Evolutionary conservation across 2,888 invertebrate genomes (phyloP), one percentile per base, ranked within the genome.

Genomic region (Vanessa cardui): DNA sequence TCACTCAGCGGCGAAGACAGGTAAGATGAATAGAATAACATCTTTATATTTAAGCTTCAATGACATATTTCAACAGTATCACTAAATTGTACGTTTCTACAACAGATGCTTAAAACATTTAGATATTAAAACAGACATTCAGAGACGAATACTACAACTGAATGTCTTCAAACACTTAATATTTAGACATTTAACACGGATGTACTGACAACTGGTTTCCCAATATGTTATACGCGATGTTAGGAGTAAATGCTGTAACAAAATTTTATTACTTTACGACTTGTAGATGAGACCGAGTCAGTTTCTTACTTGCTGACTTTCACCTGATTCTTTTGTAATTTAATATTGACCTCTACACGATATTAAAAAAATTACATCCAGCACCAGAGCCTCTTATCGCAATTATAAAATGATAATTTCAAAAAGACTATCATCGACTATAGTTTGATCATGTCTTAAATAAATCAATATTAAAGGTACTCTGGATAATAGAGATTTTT

Each of bases 51-150:
- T 49, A 50, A 50, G 15, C 15, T 50, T 50, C 21, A 50, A 50
- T 4, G 9, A 50, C 50, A 21, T 15, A 50, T 21, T 50, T 21
- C 50, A 20, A 50, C 16, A 50, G 26, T 54, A 54, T 54, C n/a
- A 54, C 52, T 54, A 54, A 54, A 50, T 54, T 54, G 52, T 54
- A 54, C 52, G 46, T 58, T 54, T 8, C 44, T 60, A 64, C 60
- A 61, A 59, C 50, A 44, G 33, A 61, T 50, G 52, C 26, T 54
- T 54, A 16, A 31, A 54, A 54, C 31, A 54, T 26, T 54, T 16
- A 26, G 52, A 21, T n/a, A 31, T 54, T 15, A 31, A 31, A 31
- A 31, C n/a, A 54, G 52, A 54, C 52, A 54, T 54, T 54, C 2
- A 49, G 18, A 49, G 18, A 8, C 49, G 18, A 49, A n/a, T n/a